These are phyloP conservation scores for Drosophila trapezifrons DNA, from an alignment of 1,140 invertebrate genomes.

Conservation along the genomic window DNA sequence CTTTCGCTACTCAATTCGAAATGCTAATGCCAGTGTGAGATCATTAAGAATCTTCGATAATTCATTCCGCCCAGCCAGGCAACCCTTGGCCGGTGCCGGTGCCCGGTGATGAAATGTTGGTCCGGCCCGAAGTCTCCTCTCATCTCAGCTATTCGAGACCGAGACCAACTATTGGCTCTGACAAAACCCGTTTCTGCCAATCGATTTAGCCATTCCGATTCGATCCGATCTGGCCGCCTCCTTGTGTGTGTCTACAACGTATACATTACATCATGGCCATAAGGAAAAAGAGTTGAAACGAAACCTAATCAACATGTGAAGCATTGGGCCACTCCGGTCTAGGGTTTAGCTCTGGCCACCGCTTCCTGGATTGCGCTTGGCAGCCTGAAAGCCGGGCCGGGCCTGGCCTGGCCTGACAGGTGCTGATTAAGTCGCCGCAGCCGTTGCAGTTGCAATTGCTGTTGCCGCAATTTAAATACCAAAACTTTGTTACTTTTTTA, in stretches of 20 bases:
- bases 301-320: conserved; percentile 67
- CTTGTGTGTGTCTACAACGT: conserved; percentile 8
- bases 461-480: conserved; percentile 46
- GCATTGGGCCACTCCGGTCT: conserved; percentile 38
- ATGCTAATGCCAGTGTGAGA: conserved; percentile 45
- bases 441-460: conserved; percentile 29
- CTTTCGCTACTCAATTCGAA: conserved; percentile 41
- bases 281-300: conserved; percentile 40
- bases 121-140: too few species aligned
- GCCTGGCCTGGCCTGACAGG: conserved; percentile 60
- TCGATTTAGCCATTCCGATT: conserved; percentile 36
- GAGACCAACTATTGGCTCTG: neutral
- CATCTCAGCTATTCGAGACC: too few species aligned
- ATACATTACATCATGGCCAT: conserved; percentile 62
- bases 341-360: conserved; percentile 18
- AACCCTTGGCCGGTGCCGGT: conserved; percentile 9
- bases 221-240: conserved; percentile 33
- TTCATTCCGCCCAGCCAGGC: conserved; percentile 5
- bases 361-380: conserved; percentile 72
- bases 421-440: conserved; percentile 68
- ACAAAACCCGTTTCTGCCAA: conserved; percentile 40
- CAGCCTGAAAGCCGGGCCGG: conserved; percentile 32
- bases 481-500: conserved; percentile 15
- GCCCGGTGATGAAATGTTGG: too few species aligned
- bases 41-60: conserved; percentile 39